phyloP scores from a whole-genome alignment of 2,797 vertebrate species.

The Acanthornis magna region DNA sequence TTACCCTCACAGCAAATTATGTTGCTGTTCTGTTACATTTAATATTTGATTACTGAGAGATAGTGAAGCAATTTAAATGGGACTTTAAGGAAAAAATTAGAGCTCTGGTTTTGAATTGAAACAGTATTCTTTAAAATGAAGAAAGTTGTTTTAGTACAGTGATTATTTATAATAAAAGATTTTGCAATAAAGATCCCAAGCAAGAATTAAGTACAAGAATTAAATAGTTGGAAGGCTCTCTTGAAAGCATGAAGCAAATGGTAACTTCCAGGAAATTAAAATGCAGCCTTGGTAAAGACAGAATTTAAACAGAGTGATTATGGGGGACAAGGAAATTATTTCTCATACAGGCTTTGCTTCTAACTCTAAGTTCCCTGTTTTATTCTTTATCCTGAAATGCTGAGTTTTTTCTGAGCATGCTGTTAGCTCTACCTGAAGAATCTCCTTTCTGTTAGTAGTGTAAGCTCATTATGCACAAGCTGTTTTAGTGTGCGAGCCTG shows the following conservation, averaged over 20 bases:
- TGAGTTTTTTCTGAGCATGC: neutral
- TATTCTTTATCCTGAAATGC: neutral
- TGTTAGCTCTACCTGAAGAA: neutral
- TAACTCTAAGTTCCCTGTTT: neutral
- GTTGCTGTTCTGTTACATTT: constrained; percentile 26
- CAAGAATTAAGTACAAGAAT: neutral
- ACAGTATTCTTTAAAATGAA: neutral
- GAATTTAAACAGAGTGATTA: neutral
- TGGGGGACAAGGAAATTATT: neutral
- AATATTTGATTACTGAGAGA: constrained; percentile 19
- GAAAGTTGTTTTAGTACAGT: neutral
- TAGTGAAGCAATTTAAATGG: constrained; percentile 18
- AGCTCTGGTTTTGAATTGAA: neutral
- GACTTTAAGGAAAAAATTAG: neutral
- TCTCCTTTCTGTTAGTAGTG: neutral
- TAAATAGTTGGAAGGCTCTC: neutral
- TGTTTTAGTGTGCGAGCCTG: neutral
- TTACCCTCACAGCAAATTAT: constrained; percentile 32
- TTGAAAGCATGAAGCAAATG: neutral
- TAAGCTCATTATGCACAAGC: neutral
- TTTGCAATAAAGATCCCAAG: neutral
- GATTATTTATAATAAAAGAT: neutral
- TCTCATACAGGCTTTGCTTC: neutral
- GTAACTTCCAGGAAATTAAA: constrained; percentile 17
- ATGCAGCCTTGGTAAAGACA: neutral